phyloP scores from a whole-genome alignment of 2,113 vertebrate genomes.

The Lathamus discolor region DNA sequence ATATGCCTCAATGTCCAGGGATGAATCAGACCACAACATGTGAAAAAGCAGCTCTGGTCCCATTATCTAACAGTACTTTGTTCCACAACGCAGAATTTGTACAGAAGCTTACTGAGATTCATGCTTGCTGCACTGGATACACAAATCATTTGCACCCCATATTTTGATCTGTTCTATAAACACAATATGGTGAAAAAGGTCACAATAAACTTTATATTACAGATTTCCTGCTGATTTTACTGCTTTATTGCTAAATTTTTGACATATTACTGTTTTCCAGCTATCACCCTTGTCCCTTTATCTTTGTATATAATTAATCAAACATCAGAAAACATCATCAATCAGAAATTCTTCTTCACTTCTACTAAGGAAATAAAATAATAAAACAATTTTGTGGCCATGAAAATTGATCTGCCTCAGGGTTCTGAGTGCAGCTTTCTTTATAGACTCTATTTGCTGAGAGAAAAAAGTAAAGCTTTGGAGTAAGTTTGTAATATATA shows the following conservation, averaged over 20 bases:
- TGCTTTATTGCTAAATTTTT: not conserved
- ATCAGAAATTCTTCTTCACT: constrained; percentile 15
- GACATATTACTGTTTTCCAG: not conserved
- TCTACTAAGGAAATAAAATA: constrained; percentile 25
- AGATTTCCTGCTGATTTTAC: constrained; percentile 31
- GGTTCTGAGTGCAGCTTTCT: not conserved
- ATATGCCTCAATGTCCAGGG: not conserved
- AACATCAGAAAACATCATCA: constrained; percentile 33
- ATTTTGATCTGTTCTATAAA: not conserved
- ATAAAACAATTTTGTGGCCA: not conserved
- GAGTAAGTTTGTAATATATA: not conserved
- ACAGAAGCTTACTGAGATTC: not conserved
- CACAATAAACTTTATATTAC: not conserved
- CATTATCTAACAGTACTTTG: not conserved
- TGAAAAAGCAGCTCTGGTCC: not conserved
- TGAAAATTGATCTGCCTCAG: constrained; percentile 53
- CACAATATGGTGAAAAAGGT: not conserved
- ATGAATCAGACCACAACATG: not conserved
- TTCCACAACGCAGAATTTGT: not conserved
- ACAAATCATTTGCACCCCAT: not conserved
- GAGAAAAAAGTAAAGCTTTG: not conserved
- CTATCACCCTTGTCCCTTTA: constrained; percentile 13
- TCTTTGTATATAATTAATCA: constrained; percentile 41
- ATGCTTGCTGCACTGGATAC: not conserved
- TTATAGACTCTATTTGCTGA: not conserved